Evolutionary conservation across 2,888 invertebrate species (phyloP), one percentile per base, ranked within the genome.

Genomic region (Loripinus fragilis): DNA sequence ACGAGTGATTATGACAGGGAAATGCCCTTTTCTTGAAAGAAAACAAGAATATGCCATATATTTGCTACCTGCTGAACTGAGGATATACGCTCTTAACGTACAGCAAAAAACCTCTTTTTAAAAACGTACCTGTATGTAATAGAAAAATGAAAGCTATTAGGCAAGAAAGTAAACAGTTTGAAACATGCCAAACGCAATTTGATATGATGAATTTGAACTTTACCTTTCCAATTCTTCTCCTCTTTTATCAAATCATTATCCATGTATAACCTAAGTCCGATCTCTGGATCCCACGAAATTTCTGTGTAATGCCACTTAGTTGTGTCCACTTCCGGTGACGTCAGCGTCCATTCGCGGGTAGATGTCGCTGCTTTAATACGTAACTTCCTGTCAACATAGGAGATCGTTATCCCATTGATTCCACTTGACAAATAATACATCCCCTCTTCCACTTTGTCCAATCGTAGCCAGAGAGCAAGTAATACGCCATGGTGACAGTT

Each of bases 261-360:
- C 1, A 85, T 67, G 78, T 86, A 91, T 20, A 92, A 74, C 25
- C 84, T 65, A 10, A 92, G 80, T 0, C 91, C 91, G 10, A 68
- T 71, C 10, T 89, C 83, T 7, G 88, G 88, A 52, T 89, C 87
- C 88, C 88, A 90, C 17, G 90, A 87, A 12, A 91, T 70, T 81
- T 93, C 93, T 7, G 92, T 23, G 76, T 88, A 91, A 65, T 90
- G 83, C 93, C 93, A 93, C 28, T 84, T 75, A 23, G 83, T 71
- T 8, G 79, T 64, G 7, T 69, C 52, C 28, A 90, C 38, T 12
- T 84, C 73, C 25, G 83, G 71, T 0, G 88, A 88, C 23, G 80
- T 74, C 0, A 84, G 67, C 38, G 84, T 81, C 91, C 91, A 91
- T 35, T 69, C 76, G n/a, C 80, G 76, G 10, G 88, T 85, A 3